phyloP scores from a whole-genome alignment of 2,797 vertebrate genomes.

The Gallinago nigripennis region DNA sequence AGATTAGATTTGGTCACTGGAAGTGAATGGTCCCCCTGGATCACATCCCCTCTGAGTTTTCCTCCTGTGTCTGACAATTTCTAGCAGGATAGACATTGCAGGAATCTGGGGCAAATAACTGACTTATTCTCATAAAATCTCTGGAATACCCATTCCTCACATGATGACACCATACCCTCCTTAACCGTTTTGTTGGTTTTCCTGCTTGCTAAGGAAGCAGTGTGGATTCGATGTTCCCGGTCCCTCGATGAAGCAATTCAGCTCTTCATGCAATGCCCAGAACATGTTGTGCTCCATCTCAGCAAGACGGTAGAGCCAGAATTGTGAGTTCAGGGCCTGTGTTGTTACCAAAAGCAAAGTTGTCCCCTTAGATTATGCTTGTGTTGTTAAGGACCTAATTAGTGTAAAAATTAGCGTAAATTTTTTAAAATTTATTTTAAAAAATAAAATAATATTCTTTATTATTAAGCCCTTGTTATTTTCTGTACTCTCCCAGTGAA shows the following conservation, averaged over 20 bases:
- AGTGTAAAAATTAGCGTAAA: background rate
- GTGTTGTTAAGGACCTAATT: background rate
- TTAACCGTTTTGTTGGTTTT: background rate
- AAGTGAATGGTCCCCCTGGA: background rate
- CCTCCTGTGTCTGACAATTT: background rate
- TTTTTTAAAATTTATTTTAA: background rate
- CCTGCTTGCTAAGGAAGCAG: background rate
- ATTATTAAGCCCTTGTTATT: background rate
- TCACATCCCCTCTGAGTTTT: background rate
- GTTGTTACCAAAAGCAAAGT: background rate
- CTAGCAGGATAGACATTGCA: background rate
- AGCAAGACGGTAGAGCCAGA: background rate
- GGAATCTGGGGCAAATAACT: background rate
- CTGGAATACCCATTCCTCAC: background rate
- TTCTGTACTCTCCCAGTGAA: background rate
- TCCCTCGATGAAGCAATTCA: background rate
- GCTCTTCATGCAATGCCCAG: background rate
- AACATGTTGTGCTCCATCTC: background rate
- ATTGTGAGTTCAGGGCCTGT: background rate
- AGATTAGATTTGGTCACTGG: background rate
- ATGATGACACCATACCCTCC: background rate
- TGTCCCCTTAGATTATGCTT: background rate
- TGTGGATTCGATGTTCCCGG: fast-evolving
- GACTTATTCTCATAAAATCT: background rate
- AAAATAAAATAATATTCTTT: background rate